A percentile compares a stretch with the other conserved stretches of the same genome.
These are phyloP conservation scores for Drosophila barbarae DNA, from an alignment of 2,888 invertebrate species.

Conservation along the genomic window DNA sequence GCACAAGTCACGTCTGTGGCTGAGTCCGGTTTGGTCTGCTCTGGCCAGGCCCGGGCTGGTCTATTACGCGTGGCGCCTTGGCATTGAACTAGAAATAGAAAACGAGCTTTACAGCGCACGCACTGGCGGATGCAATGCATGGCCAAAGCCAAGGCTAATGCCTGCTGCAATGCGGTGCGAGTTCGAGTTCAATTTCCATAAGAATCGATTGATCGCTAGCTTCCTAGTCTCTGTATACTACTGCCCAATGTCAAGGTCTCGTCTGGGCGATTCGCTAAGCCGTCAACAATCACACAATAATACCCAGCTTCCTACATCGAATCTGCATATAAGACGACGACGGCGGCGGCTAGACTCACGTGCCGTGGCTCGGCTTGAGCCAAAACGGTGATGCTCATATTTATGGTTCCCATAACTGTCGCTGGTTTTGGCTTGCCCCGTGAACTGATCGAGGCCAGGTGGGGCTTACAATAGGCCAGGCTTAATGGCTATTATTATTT, in stretches of 20 bases:
- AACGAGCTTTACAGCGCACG: slow-evolving; percentile 14
- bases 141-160: slow-evolving; percentile 13
- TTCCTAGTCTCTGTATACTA: slow-evolving; percentile 6
- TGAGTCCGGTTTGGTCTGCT: slow-evolving; percentile 8
- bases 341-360: slow-evolving; percentile 5
- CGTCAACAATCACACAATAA: slow-evolving; percentile 13
- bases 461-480: slow-evolving; percentile 6
- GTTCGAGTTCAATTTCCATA: slow-evolving; percentile 3
- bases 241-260: slow-evolving; percentile 22
- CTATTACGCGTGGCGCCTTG: slow-evolving; percentile 31
- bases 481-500: slow-evolving; percentile 34
- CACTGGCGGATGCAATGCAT: slow-evolving; percentile 30
- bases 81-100: slow-evolving; percentile 40
- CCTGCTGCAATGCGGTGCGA: background rate
- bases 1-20: slow-evolving; percentile 31
- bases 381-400: slow-evolving; percentile 5
- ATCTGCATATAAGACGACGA: slow-evolving; percentile 22
- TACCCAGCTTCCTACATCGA: slow-evolving; percentile 16
- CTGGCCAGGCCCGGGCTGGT: background rate
- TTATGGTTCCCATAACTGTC: slow-evolving; percentile 34
- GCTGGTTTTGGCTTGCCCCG: background rate
- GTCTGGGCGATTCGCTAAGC: slow-evolving; percentile 11
- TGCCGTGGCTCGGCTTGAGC: background rate
- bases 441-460: slow-evolving; percentile 6
- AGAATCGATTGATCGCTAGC: slow-evolving; percentile 10